A percentile compares a stretch with the other conserved stretches of the same genome.
phyloP scores from a whole-genome alignment of 2,113 vertebrate genomes.

The Alces alces region DNA sequence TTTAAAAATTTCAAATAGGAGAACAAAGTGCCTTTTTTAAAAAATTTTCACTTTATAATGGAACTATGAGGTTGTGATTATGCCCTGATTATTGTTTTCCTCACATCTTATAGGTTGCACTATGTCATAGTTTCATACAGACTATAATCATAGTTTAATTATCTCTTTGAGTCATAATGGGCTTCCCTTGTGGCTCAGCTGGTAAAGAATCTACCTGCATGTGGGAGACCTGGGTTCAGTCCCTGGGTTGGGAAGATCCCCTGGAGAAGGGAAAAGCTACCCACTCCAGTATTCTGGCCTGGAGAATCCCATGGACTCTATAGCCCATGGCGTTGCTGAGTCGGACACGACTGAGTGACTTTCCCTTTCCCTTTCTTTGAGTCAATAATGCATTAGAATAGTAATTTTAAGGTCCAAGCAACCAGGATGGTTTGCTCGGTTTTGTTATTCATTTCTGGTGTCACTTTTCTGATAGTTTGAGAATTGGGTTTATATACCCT shows the following conservation, averaged over 20 bases:
- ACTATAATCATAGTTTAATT: neutral
- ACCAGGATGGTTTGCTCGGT: neutral
- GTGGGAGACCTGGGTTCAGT: neutral
- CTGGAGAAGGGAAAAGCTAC: neutral
- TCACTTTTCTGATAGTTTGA: neutral
- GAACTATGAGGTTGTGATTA: neutral
- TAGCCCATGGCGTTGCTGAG: neutral
- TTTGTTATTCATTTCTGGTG: conserved; percentile 25
- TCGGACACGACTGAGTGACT: neutral
- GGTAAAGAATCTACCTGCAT: neutral
- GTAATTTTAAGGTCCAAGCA: neutral
- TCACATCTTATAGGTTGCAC: neutral
- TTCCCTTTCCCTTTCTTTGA: neutral
- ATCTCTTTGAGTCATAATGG: neutral
- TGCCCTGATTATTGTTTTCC: neutral
- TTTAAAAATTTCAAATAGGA: neutral
- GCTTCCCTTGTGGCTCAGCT: neutral
- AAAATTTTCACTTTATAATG: neutral
- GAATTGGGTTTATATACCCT: neutral
- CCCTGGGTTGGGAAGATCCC: too few species aligned
- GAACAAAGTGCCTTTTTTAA: neutral
- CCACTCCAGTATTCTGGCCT: neutral
- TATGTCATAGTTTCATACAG: neutral
- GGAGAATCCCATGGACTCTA: neutral
- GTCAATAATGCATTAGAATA: neutral